These are phyloP conservation scores for Syrmaticus mikado DNA, from an alignment of 2,113 vertebrate species.

Conservation along the genomic window DNA sequence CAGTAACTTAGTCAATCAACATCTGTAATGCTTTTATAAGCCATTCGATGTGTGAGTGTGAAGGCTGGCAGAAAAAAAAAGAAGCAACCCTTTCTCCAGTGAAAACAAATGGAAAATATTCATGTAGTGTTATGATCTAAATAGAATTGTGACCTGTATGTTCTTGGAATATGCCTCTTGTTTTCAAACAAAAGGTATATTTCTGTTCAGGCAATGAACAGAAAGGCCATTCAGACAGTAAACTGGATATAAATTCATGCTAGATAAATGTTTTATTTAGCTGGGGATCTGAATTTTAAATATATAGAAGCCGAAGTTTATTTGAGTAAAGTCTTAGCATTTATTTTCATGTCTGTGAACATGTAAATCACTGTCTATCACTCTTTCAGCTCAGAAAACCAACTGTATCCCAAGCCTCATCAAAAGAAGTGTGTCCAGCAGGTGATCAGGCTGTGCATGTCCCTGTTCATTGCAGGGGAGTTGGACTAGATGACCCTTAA, in stretches of 20 bases:
- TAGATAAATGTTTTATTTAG: not conserved
- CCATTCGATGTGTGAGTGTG: not conserved
- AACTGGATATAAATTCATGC: not conserved
- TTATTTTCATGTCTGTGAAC: not conserved
- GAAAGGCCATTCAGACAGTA: not conserved
- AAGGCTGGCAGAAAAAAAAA: not conserved
- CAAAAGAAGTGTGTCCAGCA: too few relatives aligned
- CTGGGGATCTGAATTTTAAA: not conserved
- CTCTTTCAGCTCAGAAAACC: too few relatives aligned
- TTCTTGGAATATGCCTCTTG: not conserved
- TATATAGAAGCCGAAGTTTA: not conserved
- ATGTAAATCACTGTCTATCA: not conserved
- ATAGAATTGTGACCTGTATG: not conserved
- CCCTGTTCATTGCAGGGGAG: too few relatives aligned
- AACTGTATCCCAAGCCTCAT: too few relatives aligned
- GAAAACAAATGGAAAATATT: not conserved
- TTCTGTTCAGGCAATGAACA: not conserved
- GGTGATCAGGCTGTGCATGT: too few relatives aligned
- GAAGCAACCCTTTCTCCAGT: not conserved
- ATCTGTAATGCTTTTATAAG: constrained; percentile 13
- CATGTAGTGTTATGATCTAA: not conserved
- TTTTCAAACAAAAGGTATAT: not conserved
- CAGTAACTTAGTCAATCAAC: not conserved
- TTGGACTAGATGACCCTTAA: too few relatives aligned
- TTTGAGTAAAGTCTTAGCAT: not conserved